phyloP scores from a whole-genome alignment of 2,888 invertebrate species.

The Notocelia uddmanniana region DNA sequence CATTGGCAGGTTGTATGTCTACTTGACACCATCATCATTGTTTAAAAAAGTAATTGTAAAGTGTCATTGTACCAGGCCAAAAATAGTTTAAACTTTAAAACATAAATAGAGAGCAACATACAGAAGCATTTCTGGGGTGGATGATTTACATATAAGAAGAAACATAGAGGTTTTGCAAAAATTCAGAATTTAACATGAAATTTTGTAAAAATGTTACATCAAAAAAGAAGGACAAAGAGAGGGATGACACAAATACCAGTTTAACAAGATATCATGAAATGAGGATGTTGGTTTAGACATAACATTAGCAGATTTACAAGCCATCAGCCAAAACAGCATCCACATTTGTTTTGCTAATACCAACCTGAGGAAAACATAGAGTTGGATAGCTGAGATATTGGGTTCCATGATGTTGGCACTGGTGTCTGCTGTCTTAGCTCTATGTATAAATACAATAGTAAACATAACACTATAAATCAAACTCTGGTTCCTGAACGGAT shows the following conservation, averaged over 20 bases:
- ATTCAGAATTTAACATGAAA: background rate
- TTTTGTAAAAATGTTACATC: background rate
- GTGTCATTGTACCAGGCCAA: background rate
- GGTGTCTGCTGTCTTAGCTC: conserved; percentile 66
- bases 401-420: conserved; percentile 69
- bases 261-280: conserved; percentile 8
- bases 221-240: background rate
- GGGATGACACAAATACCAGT: background rate
- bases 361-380: conserved; percentile 70
- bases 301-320: conserved; percentile 45
- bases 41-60: too few species aligned
- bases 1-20: too few species aligned
- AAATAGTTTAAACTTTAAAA: background rate
- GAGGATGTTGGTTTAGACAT: conserved; percentile 28
- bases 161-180: background rate
- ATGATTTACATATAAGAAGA: background rate
- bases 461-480: background rate
- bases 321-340: conserved; percentile 11
- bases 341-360: conserved; percentile 55
- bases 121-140: background rate
- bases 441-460: conserved; percentile 50
- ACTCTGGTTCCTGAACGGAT: background rate
- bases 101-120: background rate
- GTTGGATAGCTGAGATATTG: conserved; percentile 70
- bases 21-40: too few species aligned